These are phyloP conservation scores for Scolopax bukidnonensis DNA, from an alignment of 2,797 vertebrate genomes.

Conservation along the genomic window DNA sequence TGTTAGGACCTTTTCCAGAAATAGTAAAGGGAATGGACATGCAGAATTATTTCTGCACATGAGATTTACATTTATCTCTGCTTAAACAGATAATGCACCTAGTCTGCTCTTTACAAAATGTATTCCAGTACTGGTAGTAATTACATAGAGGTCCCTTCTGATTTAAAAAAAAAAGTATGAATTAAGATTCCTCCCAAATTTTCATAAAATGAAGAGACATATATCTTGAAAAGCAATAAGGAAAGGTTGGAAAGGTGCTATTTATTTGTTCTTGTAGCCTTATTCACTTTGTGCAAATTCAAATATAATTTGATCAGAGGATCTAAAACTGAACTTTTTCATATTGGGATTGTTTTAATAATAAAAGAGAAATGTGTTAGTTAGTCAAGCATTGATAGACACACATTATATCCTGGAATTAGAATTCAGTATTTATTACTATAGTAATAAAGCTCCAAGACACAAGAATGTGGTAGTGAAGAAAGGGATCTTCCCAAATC, in stretches of 20 bases:
- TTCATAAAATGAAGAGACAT: background rate
- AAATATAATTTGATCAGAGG: background rate
- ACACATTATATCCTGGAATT: background rate
- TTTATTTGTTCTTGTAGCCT: background rate
- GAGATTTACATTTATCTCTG: background rate
- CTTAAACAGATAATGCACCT: background rate
- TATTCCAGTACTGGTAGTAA: background rate
- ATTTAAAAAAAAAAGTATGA: background rate
- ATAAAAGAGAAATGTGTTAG: background rate
- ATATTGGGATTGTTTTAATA: background rate
- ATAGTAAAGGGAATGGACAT: background rate
- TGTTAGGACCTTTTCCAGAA: background rate
- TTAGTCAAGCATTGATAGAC: background rate
- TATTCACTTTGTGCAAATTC: background rate
- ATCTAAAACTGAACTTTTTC: background rate
- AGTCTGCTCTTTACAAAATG: background rate
- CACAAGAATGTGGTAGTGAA: background rate
- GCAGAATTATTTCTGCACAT: background rate
- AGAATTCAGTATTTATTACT: background rate
- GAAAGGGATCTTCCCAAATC: background rate
- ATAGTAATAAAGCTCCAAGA: background rate
- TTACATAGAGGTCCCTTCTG: background rate
- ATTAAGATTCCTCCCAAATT: background rate
- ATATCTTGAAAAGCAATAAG: background rate
- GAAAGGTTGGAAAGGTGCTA: background rate